Evolutionary conservation across 2,888 invertebrate species (phyloP), one percentile per base, ranked within the genome.

Genomic region (Drosophila maculinotata): DNA sequence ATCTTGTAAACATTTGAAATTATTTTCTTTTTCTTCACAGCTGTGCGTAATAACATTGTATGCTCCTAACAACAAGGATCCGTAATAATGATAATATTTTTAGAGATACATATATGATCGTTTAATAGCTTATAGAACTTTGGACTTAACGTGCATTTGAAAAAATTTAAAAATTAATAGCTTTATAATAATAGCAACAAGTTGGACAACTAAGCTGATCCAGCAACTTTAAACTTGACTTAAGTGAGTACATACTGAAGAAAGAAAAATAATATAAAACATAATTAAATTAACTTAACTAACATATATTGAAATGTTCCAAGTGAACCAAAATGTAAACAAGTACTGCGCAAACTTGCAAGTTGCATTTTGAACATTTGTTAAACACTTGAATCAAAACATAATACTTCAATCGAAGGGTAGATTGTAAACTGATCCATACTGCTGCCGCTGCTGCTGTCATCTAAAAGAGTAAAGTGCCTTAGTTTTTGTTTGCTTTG

Each of bases 221-320:
- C 26, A 31, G 49, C 30, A 53, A 69, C 69, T 69, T 67, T 35
- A 26, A 35, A 44, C 53, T 62, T 49, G 20, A 60, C 42, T 30
- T 60, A 39, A 36, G 17, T n/a, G n/a, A n/a, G 8, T 12, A 62
- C 30, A 41, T 38, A 42, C 2, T 44, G 15, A 3, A 28, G 14
- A 39, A 44, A 30, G 47, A 33, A 26, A 8, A 15, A 30, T 25
- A 25, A 28, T 20, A 17, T 10, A 47, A 60, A 47, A 12, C 6
- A 12, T 47, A 30, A 10, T 23, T 1, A 38, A 31, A 26, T 28
- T 15, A 9, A 23, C 7, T 17, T 38, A 35, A 59, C 45, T 38
- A 35, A 59, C 51, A 51, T 31, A 59, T 28, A 35, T 31, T 45
- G n/a, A 49, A 49, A 49, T 23, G 2, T 25, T 36, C 7, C 7